Evolutionary conservation across 2,797 vertebrate genomes (phyloP), one percentile per base, ranked within the genome.

Genomic region (Anolis apletophallus): DNA sequence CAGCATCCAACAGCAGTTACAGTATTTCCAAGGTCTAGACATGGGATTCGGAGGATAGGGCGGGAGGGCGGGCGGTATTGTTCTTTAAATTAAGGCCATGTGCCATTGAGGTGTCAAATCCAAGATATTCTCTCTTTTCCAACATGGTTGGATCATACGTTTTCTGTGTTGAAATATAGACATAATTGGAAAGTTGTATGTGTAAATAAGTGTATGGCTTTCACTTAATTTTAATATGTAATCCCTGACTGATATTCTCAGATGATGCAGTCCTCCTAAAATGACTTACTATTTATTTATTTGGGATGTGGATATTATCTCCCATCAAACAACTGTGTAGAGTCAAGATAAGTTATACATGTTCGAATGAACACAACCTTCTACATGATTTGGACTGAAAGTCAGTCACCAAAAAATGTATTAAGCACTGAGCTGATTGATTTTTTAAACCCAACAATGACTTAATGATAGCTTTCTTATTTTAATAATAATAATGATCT

Each of bases 401-500:
- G 36, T 67, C 11, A 55, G 16, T 23, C 36, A 12, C 59, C 46
- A 52, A 71, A 8, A 72, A 57, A 46, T 76, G 19, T 59, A 64
- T 32, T 16, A 68, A 26, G 59, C 46, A 57, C 14, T 87, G 26
- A 46, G 36, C 3, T 61, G 12, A 10, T 83, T n/a, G 19, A 40
- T 71, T 21, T 50, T n/a, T 21, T 50, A 61, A 67, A n/a, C 21
- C 8, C 13, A 5, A 9, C 79, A 13, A 1, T 79, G 7, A 29
- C 40, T 32, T 77, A 46, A 73, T 23, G 52, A n/a, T 40, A 52
- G 71, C 34, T 73, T 40, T 40, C 2, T 40, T 40, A 40, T 40
- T 40, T 40, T 72, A 54, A 80, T 54, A 78, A 78, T 46, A 46
- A 46, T 46, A 46, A 46, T 46, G 7, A 73, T 85, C 85, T 88